Conservation (phyloP, 2,888 invertebrate genomes). For the Dynastes hyllus region DNA sequence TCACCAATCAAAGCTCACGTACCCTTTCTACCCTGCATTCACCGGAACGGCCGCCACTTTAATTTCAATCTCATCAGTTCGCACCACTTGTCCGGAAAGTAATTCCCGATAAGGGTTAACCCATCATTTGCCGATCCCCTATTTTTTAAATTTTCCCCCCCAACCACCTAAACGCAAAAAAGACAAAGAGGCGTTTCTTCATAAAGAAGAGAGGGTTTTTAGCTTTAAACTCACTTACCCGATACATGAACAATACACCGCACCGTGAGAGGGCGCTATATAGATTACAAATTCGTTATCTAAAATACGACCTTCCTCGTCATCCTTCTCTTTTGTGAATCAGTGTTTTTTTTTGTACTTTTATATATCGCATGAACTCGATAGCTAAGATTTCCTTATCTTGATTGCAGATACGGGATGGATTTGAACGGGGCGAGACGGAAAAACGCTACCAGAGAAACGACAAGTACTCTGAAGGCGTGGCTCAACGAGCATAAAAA, state of each 20-base stretch:
- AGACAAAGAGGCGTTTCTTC: conserved; percentile 1
- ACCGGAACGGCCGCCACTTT: conserved; percentile 70
- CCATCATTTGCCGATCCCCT: too few relatives aligned
- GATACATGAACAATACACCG: not conserved
- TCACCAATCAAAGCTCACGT: conserved; percentile 11
- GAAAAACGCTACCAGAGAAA: conserved; percentile 99
- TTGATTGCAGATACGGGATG: conserved; percentile 88
- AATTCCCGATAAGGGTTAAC: conserved; percentile 72
- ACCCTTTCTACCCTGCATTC: conserved; percentile 3
- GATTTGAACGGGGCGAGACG: conserved; percentile 95
- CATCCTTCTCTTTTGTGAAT: too few relatives aligned
- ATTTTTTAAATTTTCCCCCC: too few relatives aligned
- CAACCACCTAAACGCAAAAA: conserved; percentile 3
- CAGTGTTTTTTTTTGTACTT: not conserved
- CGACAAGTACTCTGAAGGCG: conserved; percentile 97
- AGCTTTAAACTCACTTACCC: conserved; percentile 2
- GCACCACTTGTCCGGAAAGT: conserved; percentile 73
- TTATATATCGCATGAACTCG: not conserved
- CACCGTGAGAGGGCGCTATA: not conserved
- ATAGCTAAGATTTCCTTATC: conserved; percentile 12
- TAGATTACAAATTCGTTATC: conserved; percentile 36
- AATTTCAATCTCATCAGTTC: conserved; percentile 75
- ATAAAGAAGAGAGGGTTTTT: not conserved
- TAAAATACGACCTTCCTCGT: not conserved
- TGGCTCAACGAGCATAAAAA: conserved; percentile 99